Conservation (phyloP, 2,113 vertebrate genomes). For the Chlorodrepanis virens region DNA sequence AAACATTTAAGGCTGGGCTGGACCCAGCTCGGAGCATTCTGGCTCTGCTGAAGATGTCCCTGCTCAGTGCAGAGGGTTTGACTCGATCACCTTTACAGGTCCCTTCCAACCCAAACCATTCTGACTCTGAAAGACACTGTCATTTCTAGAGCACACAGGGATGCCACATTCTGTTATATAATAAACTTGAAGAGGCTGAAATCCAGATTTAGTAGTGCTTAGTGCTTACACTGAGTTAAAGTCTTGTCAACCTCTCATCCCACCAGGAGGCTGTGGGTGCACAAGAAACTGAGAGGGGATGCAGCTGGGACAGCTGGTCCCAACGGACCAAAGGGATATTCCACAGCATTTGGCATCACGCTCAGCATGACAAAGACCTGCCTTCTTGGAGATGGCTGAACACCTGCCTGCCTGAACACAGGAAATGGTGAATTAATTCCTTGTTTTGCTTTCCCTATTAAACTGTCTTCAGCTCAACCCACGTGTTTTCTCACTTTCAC, state of each 20-base stretch:
- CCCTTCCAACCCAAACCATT: not conserved
- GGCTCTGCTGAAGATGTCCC: not conserved
- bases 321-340: not conserved
- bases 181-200: not conserved
- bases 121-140: not conserved
- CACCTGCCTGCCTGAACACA: not conserved
- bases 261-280: not conserved
- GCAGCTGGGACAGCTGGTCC: not conserved
- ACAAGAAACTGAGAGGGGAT: not conserved
- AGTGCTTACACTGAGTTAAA: not conserved
- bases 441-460: not conserved
- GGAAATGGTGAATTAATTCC: not conserved
- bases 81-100: not conserved
- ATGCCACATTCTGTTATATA: not conserved
- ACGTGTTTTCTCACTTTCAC: not conserved
- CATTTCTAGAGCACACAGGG: not conserved
- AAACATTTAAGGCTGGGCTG: not conserved
- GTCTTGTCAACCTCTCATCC: not conserved
- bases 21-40: not conserved
- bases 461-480: not conserved
- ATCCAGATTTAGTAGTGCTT: not conserved
- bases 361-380: not conserved
- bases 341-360: not conserved
- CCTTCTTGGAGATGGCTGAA: not conserved
- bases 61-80: rapidly evolving